Evolutionary conservation across 2,888 invertebrate genomes (phyloP).

Genomic region (Macrophya alboannulata): DNA sequence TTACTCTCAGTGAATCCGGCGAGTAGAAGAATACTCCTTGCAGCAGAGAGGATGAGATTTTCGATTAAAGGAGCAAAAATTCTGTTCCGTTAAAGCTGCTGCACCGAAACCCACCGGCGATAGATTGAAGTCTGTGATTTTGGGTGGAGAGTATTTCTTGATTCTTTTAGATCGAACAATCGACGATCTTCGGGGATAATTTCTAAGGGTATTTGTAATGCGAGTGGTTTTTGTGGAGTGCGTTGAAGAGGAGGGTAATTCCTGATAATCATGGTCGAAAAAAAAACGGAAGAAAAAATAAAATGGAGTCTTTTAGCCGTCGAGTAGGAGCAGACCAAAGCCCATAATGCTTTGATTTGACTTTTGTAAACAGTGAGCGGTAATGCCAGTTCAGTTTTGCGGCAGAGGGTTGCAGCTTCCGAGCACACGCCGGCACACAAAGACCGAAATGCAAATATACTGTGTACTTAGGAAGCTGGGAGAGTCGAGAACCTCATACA

Average conservation of each 20-base stretch:
- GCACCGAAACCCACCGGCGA: too few species aligned
- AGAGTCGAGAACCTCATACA: conserved; percentile 77
- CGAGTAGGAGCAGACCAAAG: conserved; percentile 28
- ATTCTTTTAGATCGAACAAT: too few species aligned
- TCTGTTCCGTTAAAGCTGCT: too few species aligned
- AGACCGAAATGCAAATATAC: conserved; percentile 79
- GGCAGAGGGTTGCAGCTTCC: conserved; percentile 54
- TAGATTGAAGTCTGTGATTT: too few species aligned
- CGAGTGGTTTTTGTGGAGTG: too few species aligned
- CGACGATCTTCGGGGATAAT: neutral
- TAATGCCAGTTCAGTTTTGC: conserved; percentile 51
- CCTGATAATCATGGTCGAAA: conserved; percentile 53
- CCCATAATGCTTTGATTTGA: conserved; percentile 55
- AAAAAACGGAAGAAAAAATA: conserved; percentile 53
- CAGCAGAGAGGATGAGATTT: too few species aligned
- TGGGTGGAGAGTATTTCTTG: neutral
- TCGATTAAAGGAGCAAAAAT: too few species aligned
- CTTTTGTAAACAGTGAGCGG: conserved; percentile 54
- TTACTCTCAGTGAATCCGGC: neutral
- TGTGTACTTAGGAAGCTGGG: conserved; percentile 79
- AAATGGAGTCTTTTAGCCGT: conserved; percentile 29
- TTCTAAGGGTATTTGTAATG: too few species aligned
- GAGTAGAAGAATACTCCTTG: neutral
- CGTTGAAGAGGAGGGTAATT: conserved; percentile 40
- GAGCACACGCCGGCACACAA: conserved; percentile 67